Base-by-base conservation (phyloP, 2,797 vertebrate species). In the Macroramphosus scolopax region DNA sequence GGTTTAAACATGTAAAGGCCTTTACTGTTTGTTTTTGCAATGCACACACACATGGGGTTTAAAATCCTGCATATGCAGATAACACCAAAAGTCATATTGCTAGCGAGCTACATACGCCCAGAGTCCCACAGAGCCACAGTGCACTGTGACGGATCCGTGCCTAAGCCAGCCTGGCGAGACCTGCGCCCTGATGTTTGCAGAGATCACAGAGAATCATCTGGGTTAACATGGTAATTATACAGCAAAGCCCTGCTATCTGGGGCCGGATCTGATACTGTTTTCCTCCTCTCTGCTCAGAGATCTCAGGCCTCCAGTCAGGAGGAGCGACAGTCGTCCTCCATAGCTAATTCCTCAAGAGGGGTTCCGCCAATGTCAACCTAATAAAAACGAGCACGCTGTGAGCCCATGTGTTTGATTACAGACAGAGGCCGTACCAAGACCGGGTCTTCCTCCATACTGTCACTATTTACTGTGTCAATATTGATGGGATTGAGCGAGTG, bases 301-400 rank as follows among this genome's bases (percentile, higher is more conserved):
- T 80, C 83, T 61, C 83, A 85, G 81, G 78, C 81, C 77, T 89
- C 78, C 87, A 89, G 85, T 89, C 81, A 90, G 80, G 53, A 79
- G 81, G 82, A 87, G 71, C 61, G 53, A 74, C 72, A 79, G 59
- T 70, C 83, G 67, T 92, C 92, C 89, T 74, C 67, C 54, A 68
- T 2, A 86, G 90, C 81, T 89, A 91, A 91, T 87, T 80, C 88
- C 90, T 81, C 78, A 89, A 90, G 89, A 92, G 66, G 72, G 88
- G 64, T 87, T 88, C 68, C 83, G 78, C 75, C 80, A 82, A 44
- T 51, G 89, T 90, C 78, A 90, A 88, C 54, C 86, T 92, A 88
- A 92, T 90, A 83, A 90, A 94, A 92, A 91, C 87, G 80, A 92
- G 84, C 84, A 81, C 57, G 78, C 76, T 75, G 43, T 69, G 69